Evolutionary conservation across 2,888 invertebrate genomes (phyloP).

Genomic region (Volucella inflata): DNA sequence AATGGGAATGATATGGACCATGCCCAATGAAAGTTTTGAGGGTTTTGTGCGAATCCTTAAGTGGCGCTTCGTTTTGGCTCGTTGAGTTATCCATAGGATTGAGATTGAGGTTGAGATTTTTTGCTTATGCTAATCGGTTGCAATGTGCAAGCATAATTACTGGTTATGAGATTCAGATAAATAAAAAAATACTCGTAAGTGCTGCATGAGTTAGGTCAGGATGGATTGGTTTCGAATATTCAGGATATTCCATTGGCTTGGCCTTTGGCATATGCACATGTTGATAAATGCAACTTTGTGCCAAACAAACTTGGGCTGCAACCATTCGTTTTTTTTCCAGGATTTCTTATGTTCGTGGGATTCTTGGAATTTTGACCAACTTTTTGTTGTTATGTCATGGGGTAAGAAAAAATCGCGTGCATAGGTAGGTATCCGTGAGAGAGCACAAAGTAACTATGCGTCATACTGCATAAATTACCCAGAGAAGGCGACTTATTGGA

Average conservation of each 20-base stretch:
- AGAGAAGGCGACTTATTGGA: constrained; percentile 41
- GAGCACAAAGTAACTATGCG: constrained; percentile 33
- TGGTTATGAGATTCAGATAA: constrained; percentile 66
- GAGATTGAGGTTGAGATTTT: background rate
- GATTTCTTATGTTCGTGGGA: background rate
- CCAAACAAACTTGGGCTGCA: background rate
- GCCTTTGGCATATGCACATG: background rate
- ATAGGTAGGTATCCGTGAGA: background rate
- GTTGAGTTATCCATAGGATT: background rate
- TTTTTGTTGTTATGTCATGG: background rate
- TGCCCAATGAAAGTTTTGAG: constrained; percentile 14
- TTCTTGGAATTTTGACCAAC: constrained; percentile 9
- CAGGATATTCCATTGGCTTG: background rate
- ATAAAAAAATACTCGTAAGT: constrained; percentile 52
- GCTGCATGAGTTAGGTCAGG: constrained; percentile 39
- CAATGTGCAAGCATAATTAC: constrained; percentile 59
- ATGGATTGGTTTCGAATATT: constrained; percentile 26
- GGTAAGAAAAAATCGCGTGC: constrained; percentile 21
- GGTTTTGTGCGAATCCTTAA: constrained; percentile 61
- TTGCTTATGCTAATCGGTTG: constrained; percentile 59
- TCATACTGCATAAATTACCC: constrained; percentile 55
- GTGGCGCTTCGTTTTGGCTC: constrained; percentile 58
- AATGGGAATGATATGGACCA: constrained; percentile 32
- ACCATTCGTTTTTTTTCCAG: too few relatives aligned
- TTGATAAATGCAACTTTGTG: constrained; percentile 13